Percentiles rank a stretch among this genome's conserved stretches.
phyloP scores from a whole-genome alignment of 2,888 invertebrate species.

The Gibbula magus region DNA sequence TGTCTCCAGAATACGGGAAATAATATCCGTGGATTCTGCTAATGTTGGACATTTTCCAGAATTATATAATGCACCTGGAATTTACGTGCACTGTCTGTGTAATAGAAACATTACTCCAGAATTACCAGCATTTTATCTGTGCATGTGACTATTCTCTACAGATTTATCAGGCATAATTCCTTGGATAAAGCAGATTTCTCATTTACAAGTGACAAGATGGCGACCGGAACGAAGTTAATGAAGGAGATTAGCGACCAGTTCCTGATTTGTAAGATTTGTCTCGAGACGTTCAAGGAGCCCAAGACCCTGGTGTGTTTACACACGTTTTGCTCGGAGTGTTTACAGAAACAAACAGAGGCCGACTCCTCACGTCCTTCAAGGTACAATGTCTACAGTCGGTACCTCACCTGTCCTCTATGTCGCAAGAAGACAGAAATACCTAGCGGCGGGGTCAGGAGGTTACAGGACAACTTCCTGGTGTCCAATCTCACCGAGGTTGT shows the following conservation, averaged over 20 bases:
- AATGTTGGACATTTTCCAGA: too few species aligned
- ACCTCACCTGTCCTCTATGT: slow-evolving; percentile 72
- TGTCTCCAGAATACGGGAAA: too few species aligned
- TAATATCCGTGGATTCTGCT: too few species aligned
- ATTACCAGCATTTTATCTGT: too few species aligned
- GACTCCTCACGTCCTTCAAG: slow-evolving; percentile 63
- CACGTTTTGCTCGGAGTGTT: slow-evolving; percentile 72
- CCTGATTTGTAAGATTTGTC: slow-evolving; percentile 73
- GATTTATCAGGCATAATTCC: too few species aligned
- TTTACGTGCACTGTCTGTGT: too few species aligned
- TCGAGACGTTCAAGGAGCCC: slow-evolving; percentile 71
- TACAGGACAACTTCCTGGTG: slow-evolving; percentile 74
- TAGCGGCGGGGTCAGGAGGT: slow-evolving; percentile 68
- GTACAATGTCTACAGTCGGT: slow-evolving; percentile 66
- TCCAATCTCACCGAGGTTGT: slow-evolving; percentile 70
- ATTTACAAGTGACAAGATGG: slow-evolving; percentile 48
- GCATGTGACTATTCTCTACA: too few species aligned
- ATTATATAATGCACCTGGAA: too few species aligned
- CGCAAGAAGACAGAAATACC: slow-evolving; percentile 72
- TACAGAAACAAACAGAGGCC: slow-evolving; percentile 71
- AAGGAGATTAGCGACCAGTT: slow-evolving; percentile 74
- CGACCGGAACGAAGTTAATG: slow-evolving; percentile 67
- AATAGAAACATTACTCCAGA: too few species aligned
- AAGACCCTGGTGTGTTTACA: slow-evolving; percentile 73
- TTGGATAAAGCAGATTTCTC: too few species aligned